Percentiles rank a stretch among this genome's conserved stretches.
Conservation (phyloP, 2,888 invertebrate genomes). For the Saturnia japonica region DNA sequence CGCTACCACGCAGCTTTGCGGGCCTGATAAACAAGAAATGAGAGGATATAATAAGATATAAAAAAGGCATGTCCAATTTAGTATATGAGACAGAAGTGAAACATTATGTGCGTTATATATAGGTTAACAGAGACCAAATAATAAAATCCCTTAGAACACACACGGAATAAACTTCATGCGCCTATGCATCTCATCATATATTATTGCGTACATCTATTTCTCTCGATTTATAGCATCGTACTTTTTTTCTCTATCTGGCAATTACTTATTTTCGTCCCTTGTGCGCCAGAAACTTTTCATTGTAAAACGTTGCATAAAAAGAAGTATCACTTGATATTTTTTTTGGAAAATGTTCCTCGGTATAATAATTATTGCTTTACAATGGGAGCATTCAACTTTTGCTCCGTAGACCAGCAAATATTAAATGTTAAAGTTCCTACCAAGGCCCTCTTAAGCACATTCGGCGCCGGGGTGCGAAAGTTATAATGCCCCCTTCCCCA, state of each 20-base stretch:
- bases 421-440: neutral
- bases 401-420: neutral
- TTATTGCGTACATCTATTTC: too few species aligned
- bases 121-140: neutral
- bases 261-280: neutral
- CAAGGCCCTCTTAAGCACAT: too few species aligned
- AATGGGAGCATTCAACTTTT: neutral
- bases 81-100: neutral
- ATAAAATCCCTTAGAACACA: too few species aligned
- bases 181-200: too few species aligned
- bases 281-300: neutral
- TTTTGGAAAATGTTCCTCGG: too few species aligned
- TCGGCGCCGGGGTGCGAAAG: too few species aligned
- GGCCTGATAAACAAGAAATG: slow-evolving; percentile 82
- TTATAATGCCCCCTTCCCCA: too few species aligned
- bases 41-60: neutral
- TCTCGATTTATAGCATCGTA: neutral
- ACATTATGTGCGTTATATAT: neutral
- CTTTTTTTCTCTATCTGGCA: neutral
- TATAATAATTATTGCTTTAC: neutral
- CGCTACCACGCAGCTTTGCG: slow-evolving; percentile 90
- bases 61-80: neutral
- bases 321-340: too few species aligned
- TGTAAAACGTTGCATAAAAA: neutral
- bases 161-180: too few species aligned